Percentiles rank a stretch among this genome's conserved stretches.
Evolutionary conservation across 64 coral and sea anemone genomes (phyloP).

Genomic region (Orbicella faveolata): DNA sequence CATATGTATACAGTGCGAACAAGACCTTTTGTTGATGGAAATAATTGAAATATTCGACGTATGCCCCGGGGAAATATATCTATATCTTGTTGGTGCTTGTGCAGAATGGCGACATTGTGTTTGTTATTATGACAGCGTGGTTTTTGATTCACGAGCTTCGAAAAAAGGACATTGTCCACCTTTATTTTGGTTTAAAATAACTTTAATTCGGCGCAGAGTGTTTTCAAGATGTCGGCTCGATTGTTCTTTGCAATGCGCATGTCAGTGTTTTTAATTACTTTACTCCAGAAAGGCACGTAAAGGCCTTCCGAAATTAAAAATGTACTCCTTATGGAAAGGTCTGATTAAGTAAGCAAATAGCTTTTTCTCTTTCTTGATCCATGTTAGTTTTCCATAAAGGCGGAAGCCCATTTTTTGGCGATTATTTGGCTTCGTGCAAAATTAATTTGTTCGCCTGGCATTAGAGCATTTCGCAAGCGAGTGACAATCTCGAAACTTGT

Average conservation of each 20-base stretch:
- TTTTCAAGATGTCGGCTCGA: constrained; percentile 16
- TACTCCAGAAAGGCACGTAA: background rate
- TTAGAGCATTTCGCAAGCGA: background rate
- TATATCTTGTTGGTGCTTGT: background rate
- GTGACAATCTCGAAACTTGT: background rate
- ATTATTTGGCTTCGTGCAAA: constrained; percentile 45
- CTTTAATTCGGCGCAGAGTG: background rate
- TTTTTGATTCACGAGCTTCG: background rate
- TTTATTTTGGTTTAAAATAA: background rate
- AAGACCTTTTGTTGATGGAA: constrained; percentile 26
- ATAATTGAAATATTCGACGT: constrained; percentile 23
- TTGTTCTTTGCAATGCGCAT: background rate
- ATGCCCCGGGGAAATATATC: constrained; percentile 20
- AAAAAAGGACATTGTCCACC: background rate
- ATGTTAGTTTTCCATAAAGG: constrained; percentile 31
- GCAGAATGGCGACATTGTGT: background rate
- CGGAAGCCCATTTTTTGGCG: constrained; percentile 29
- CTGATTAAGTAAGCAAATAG: constrained; percentile 44
- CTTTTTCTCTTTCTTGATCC: constrained; percentile 29
- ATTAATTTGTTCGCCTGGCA: constrained; percentile 25
- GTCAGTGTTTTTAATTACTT: constrained; percentile 25
- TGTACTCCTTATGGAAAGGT: constrained; percentile 6
- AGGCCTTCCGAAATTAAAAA: constrained; percentile 31
- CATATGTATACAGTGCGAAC: constrained; percentile 4
- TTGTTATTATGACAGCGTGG: too few species aligned